Conservation (phyloP, 2,888 invertebrate genomes). For the Megaustenia siamemsis region DNA sequence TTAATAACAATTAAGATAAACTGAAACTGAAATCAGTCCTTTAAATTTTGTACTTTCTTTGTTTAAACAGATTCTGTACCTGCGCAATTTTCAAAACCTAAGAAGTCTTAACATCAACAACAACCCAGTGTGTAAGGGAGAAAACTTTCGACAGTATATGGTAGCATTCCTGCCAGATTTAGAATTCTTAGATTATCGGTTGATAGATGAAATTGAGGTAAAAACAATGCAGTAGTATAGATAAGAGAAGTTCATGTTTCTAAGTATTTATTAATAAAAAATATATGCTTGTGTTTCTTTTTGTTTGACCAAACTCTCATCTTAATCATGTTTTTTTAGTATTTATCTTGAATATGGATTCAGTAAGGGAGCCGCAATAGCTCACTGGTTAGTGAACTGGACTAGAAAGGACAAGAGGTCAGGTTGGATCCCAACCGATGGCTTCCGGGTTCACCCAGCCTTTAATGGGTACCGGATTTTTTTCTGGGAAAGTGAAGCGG, state of each 20-base stretch:
- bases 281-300: no score
- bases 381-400: no score
- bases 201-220: constrained; percentile 82
- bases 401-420: no score
- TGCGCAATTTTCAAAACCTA: constrained; percentile 77
- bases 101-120: constrained; percentile 81
- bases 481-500: no score
- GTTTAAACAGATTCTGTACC: constrained; percentile 77
- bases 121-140: constrained; percentile 87
- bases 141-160: constrained; percentile 85
- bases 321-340: no score
- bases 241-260: not conserved
- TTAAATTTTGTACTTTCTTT: not conserved
- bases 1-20: not conserved
- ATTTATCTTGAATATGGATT: no score
- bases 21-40: not conserved
- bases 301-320: no score
- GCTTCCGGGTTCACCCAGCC: no score
- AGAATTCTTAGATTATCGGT: constrained; percentile 87
- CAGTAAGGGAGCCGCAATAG: no score
- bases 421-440: no score
- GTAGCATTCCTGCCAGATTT: constrained; percentile 87
- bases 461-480: no score
- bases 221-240: constrained; percentile 49
- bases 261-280: no score